Evolutionary conservation across 2,888 invertebrate genomes (phyloP), one percentile per base, ranked within the genome.

Genomic region (Polylopha cassiicola): DNA sequence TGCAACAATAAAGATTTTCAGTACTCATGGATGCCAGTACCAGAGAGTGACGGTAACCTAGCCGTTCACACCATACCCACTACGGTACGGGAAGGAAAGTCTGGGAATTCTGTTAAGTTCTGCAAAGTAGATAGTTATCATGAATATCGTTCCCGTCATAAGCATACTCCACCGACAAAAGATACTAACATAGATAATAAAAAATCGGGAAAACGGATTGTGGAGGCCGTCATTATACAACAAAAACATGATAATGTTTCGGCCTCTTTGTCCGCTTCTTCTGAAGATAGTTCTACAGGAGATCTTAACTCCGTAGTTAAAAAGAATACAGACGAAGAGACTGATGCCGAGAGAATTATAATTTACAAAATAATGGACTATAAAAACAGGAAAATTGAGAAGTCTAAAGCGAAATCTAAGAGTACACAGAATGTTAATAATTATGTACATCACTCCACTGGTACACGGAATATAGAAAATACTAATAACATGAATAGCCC

Each of bases 21-120:
- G 47, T 85, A 84, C 45, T 80, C 84, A 4, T 85, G 84, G 84
- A 75, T 84, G 78, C 84, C 84, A 3, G 77, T 82, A 1, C 85
- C 84, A 0, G 84, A 84, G n/a, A 59, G 72, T 28, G 81, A 82
- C 33, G 59, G 61, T 1, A 74, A 64, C 32, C 63, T 81, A 1
- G 75, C 73, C 5, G 64, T 81, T 6, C 85, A 84, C 45, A 70
- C 78, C 1, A 73, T 84, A 50, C 76, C 81, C 1, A 75, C 66
- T 4, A 55, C 59, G 10, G 45, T 65, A 1, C 68, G 61, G 28
- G 68, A 64, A 27, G 58, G 59, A 0, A 77, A 72, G 42, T 44
- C 58, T 9, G 65, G 61, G n/a, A 78, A 75, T 37, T 59, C 61
- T 22, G 82, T 84, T 0, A 81, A 78, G 45, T 82, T 84, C 38